Base-by-base conservation (phyloP, 2,113 vertebrate species). In the Campylomormyrus numenius region DNA sequence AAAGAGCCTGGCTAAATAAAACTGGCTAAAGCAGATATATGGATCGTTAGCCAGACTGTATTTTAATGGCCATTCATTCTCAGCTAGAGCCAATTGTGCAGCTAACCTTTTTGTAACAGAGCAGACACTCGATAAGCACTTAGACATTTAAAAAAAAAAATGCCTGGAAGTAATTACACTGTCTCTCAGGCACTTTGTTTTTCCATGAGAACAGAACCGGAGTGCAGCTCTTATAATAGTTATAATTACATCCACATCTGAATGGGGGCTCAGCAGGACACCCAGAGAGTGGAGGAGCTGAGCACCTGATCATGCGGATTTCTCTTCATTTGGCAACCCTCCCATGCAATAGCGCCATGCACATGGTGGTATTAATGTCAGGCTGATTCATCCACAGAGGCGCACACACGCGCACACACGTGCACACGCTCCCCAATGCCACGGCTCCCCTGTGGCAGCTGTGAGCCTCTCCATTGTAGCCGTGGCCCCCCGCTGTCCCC, bases 391-490 rank as follows among this genome's bases (percentile, higher is more conserved):
- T 52, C 1, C 4, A 0, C 52, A 42, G 50, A 56, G 13, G 5
- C 17, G 31, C 49, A 0, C 13, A 3, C 49, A 39, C 49, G 13
- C 13, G 0, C 49, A 42, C 39, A 74, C 88, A 88, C 13, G 17
- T 0, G 39, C 58, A 0, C 62, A 48, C 9, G 13, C 45, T 42
- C 53, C 17, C 27, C 35, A 46, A 4, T 35, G 5, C 39, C 9
- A 2, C 21, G 53, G 24, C 53, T 42, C 35, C 50, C 31, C 31
- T 35, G 27, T 42, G 39, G 87, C 87, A 88, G 50, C 87, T 88
- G 87, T 39, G 53, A 89, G 88, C 24, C 48, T 90, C 90, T 90
- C 91, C 91, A 92, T 92, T 93, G 92, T 8, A 21, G 17, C 17
- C 10, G 21, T 35, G 83, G 83, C 1, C 19, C 49, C 86, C 86